Evolutionary conservation across 2,113 vertebrate species (phyloP), one percentile per base, ranked within the genome.

Genomic region (Catharus minimus): DNA sequence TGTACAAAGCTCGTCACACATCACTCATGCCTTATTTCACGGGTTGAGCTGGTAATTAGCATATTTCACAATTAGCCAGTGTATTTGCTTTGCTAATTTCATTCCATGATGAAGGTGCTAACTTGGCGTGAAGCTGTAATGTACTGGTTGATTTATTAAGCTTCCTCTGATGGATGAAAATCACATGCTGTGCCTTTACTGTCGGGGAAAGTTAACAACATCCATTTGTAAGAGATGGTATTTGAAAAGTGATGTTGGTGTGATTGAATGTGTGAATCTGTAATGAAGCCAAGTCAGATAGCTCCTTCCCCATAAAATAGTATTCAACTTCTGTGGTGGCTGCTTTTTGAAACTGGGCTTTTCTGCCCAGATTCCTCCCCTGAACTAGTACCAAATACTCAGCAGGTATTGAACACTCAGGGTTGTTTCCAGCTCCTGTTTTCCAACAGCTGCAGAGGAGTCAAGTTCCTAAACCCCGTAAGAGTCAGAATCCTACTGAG

Each of bases 11-110:
- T 97, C 64, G 20, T 96, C 94, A 92, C 96, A 94, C 95, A 97
- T 98, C 98, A 97, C 97, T 98, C 97, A 97, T 95, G 97, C 95
- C 97, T 97, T 96, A 97, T 97, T 98, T 97, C 96, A 94, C 95
- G 92, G 96, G 97, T 96, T 95, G 96, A 97, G 91, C 23, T 92
- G 85, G 94, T 97, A 97, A 98, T 98, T 98, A 98, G 97, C 97
- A 97, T 98, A 96, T 97, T 96, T 97, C 96, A 97, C 97, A 98
- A 97, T 97, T 97, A 97, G 97, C 95, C 95, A 93, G 92, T 87
- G 96, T 97, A 96, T 98, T 97, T 97, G 97, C 96, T 97, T 97
- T 96, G 97, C 96, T 98, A 97, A 97, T 98, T 98, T 97, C 97
- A 97, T 98, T 97, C 96, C 90, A 91, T 84, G 96, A 97, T 94